Evolutionary conservation across 2,113 vertebrate species (phyloP).

Genomic region (Passerina amoena): DNA sequence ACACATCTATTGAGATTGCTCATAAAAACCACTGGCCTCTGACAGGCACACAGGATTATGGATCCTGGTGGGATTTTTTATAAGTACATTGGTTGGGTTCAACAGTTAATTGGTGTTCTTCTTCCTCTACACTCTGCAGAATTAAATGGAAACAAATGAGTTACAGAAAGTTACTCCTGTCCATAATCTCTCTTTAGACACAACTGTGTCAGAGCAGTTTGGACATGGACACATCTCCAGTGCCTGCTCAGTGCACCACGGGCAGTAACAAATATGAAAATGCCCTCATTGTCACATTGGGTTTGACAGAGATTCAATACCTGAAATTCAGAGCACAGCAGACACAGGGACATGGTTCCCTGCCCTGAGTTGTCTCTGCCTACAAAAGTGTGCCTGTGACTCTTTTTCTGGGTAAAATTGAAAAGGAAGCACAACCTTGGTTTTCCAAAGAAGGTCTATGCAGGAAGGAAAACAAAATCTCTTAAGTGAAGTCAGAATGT

Average conservation of each 20-base stretch:
- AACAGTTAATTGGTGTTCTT: not conserved
- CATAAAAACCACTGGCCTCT: not conserved
- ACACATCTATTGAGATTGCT: not conserved
- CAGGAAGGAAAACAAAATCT: not conserved
- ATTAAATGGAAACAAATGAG: not conserved
- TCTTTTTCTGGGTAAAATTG: not conserved
- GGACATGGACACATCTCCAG: fast-evolving
- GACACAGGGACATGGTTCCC: not conserved
- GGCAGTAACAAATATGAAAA: not conserved
- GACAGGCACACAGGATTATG: fast-evolving
- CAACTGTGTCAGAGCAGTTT: not conserved
- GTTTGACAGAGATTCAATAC: not conserved
- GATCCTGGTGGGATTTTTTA: not conserved
- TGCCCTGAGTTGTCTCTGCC: not conserved
- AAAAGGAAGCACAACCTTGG: not conserved
- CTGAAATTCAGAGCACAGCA: not conserved
- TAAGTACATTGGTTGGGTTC: not conserved
- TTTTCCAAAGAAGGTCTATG: not conserved
- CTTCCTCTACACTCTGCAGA: not conserved
- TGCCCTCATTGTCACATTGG: fast-evolving
- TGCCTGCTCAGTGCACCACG: not conserved
- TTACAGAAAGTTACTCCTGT: not conserved
- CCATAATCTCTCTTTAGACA: not conserved
- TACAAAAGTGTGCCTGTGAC: not conserved
- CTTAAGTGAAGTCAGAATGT: not conserved